A percentile compares a stretch with the other conserved stretches of the same genome.
Conservation (phyloP, 2,797 vertebrate species). For the Clamator glandarius region DNA sequence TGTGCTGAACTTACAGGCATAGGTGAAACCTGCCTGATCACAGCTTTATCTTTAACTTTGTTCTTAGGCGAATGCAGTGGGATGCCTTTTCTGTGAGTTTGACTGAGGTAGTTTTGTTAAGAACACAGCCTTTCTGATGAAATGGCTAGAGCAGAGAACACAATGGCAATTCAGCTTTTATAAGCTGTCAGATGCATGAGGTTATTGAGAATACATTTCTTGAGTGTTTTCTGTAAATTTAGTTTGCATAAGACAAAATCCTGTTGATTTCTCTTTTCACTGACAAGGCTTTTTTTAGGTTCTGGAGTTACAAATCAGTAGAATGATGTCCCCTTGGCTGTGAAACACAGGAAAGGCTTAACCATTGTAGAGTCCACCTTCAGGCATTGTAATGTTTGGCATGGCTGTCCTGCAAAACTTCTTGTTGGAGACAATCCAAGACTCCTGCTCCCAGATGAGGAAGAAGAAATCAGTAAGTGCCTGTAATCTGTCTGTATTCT, state of each 20-base stretch:
- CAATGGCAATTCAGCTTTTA: not conserved
- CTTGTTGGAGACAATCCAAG: not conserved
- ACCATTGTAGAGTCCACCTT: not conserved
- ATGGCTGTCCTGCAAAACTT: not conserved
- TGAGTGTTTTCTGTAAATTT: not conserved
- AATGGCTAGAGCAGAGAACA: not conserved
- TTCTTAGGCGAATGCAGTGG: not conserved
- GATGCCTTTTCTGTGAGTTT: not conserved
- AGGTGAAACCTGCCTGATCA: not conserved
- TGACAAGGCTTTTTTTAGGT: not conserved
- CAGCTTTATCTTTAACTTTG: not conserved
- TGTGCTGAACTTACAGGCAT: not conserved
- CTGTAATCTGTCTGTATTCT: no score
- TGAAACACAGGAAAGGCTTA: not conserved
- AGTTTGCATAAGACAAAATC: not conserved
- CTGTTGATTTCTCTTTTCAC: not conserved
- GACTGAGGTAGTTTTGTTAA: not conserved
- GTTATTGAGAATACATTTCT: not conserved
- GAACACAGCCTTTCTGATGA: not conserved
- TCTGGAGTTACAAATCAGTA: not conserved
- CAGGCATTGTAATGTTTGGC: not conserved
- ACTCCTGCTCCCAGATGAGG: not conserved
- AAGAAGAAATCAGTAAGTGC: not conserved
- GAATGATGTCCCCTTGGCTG: not conserved
- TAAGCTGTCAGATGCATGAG: not conserved